Conservation (phyloP, 2,113 vertebrate genomes). For the Fukomys damarensis region DNA sequence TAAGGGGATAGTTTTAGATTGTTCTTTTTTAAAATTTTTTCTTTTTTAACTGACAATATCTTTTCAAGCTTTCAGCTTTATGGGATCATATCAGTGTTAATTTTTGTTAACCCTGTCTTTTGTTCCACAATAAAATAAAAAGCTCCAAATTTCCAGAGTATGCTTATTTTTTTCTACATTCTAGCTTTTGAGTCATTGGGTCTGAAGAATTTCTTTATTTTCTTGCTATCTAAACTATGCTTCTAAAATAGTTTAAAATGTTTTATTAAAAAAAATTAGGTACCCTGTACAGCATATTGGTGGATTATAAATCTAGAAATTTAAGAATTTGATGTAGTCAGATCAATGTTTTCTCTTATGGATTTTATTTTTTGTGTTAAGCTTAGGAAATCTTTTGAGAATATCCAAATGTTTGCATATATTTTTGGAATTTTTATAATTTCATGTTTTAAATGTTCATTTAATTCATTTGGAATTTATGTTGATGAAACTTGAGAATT, state of each 20-base stretch:
- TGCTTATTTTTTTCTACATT: slow-evolving; percentile 21
- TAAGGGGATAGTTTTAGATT: background rate
- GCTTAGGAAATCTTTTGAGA: background rate
- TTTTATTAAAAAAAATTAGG: slow-evolving; percentile 40
- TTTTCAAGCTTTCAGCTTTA: slow-evolving; percentile 35
- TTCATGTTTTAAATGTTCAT: slow-evolving; percentile 21
- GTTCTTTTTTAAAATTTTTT: background rate
- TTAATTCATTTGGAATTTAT: slow-evolving; percentile 54
- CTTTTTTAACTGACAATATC: background rate
- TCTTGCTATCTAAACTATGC: background rate
- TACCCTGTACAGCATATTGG: background rate
- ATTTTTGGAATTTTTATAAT: slow-evolving; percentile 26
- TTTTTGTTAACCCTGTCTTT: background rate
- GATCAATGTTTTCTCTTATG: slow-evolving; percentile 21
- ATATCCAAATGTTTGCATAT: slow-evolving; percentile 2
- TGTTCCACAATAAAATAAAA: slow-evolving; percentile 15
- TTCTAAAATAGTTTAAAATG: background rate
- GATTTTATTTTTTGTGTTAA: slow-evolving; percentile 37
- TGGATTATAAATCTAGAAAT: slow-evolving; percentile 45
- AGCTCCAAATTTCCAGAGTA: background rate
- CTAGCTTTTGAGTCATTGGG: slow-evolving; percentile 22
- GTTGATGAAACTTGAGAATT: slow-evolving; percentile 29
- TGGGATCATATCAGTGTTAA: background rate
- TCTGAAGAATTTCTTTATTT: slow-evolving; percentile 44
- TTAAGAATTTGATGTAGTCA: slow-evolving; percentile 18